These are phyloP conservation scores for Eptesicus fuscus DNA, from an alignment of 2,113 vertebrate genomes.

Conservation along the genomic window DNA sequence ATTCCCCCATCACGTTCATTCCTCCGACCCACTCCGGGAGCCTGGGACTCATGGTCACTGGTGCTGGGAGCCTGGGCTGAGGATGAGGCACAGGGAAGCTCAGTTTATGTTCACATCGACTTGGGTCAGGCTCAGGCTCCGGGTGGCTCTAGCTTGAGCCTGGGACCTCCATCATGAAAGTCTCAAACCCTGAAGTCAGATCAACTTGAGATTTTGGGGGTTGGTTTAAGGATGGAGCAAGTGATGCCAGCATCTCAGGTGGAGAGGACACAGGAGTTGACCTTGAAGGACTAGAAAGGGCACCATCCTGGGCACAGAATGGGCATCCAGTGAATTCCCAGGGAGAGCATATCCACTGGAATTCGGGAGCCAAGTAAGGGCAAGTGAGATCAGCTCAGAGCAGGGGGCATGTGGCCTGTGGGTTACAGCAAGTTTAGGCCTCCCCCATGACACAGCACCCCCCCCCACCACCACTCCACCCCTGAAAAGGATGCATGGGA, in stretches of 20 bases:
- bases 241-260: not conserved
- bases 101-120: not conserved
- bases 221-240: not conserved
- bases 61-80: not conserved
- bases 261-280: fast-evolving
- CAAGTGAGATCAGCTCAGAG: not conserved
- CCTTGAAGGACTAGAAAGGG: fast-evolving
- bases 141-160: fast-evolving
- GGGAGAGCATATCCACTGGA: not conserved
- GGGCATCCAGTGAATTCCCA: fast-evolving
- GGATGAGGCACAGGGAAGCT: not conserved
- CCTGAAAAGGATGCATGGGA: no score
- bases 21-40: not conserved
- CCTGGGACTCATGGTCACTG: not conserved
- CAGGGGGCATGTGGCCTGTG: not conserved
- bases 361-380: no score
- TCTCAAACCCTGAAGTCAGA: not conserved
- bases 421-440: not conserved
- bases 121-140: not conserved
- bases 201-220: not conserved
- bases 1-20: fast-evolving
- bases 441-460: fast-evolving
- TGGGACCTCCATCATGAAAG: not conserved
- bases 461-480: fast-evolving
- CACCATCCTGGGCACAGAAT: no score